Base-by-base conservation (phyloP, 1,140 invertebrate genomes). In the Luehdorfia chinensis region DNA sequence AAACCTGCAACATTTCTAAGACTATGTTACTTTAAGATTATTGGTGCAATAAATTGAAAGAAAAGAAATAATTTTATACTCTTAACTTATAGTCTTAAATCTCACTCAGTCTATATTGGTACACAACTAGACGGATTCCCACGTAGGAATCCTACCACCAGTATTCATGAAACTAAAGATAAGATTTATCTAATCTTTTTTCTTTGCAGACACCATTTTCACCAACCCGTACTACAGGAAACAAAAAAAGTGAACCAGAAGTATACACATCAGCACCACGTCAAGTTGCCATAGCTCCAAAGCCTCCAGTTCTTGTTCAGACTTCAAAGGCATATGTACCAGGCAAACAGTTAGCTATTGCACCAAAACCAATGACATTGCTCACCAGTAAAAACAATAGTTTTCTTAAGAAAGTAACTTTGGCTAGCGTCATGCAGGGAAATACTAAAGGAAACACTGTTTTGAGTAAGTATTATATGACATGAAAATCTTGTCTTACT, bases 281-380 rank as follows among this genome's bases (percentile, higher is more conserved):
- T 12, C 80, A 75, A 52, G 73, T 87, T 2, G 72, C 79, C 4
- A 87, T 88, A 14, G 81, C 81, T 0, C 85, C 83, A 0, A 87
- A 85, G 58, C 86, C 73, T 0, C 23, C 37, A 3, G 5, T 34
- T 13, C 50, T 69, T 0, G 56, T 51, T 7, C 32, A 54, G 4
- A 50, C 34, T 0, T 14, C 49, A 0, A 63, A 68, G 9, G n/a
- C 47, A 1, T 68, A 50, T 21, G 6, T 45, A 1, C 18, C 39
- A 0, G 50, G 44, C 6, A 77, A 73, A 47, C 69, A 66, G 11
- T 58, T 55, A 30, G 54, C 70, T 0, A 70, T 78, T 2, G 72
- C 68, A 2, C 74, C 79, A 1, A 78, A 79, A 45, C 75, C 77
- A 0, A 54, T 80, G 1, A 30, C 75, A 1, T 18, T 78, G 1